Evolutionary conservation across 1,140 invertebrate genomes (phyloP).

Genomic region (Drosophila varians): DNA sequence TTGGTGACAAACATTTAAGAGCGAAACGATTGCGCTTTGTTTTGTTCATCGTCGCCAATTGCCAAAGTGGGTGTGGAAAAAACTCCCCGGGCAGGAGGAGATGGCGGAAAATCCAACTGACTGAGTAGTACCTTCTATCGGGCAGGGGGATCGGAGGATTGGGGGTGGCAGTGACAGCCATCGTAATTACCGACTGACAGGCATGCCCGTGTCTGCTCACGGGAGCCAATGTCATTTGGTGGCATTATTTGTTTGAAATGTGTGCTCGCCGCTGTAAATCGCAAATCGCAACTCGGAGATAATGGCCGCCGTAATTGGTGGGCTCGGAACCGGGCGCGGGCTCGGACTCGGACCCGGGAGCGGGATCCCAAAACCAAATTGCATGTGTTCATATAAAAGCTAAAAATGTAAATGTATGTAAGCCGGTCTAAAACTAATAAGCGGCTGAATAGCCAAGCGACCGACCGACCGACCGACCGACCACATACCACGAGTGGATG

Average conservation of each 20-base stretch:
- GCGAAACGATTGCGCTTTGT: conserved; percentile 69
- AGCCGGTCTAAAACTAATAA: conserved; percentile 50
- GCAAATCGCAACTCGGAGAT: conserved; percentile 71
- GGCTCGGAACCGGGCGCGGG: too few relatives aligned
- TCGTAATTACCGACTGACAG: conserved; percentile 54
- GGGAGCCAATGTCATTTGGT: conserved; percentile 56
- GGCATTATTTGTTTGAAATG: conserved; percentile 78
- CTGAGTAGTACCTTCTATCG: conserved; percentile 11
- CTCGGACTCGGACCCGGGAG: too few relatives aligned
- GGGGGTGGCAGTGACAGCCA: conserved; percentile 43
- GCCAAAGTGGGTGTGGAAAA: conserved; percentile 5
- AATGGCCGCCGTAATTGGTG: conserved; percentile 69
- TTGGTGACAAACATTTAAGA: conserved; percentile 77
- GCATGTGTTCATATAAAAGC: conserved; percentile 57
- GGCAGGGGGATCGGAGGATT: not conserved
- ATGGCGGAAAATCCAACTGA: conserved; percentile 36
- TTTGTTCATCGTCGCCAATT: conserved; percentile 61
- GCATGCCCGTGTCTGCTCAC: conserved; percentile 51
- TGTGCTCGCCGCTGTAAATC: conserved; percentile 67
- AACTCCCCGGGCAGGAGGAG: not conserved
- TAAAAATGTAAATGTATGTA: conserved; percentile 44
- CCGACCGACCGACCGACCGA: too few relatives aligned
- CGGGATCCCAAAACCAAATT: conserved; percentile 60
- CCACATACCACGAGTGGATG: conserved; percentile 14
- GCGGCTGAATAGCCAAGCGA: conserved; percentile 29